phyloP scores from a whole-genome alignment of 2,113 vertebrate species.

The Alexandromys fortis region DNA sequence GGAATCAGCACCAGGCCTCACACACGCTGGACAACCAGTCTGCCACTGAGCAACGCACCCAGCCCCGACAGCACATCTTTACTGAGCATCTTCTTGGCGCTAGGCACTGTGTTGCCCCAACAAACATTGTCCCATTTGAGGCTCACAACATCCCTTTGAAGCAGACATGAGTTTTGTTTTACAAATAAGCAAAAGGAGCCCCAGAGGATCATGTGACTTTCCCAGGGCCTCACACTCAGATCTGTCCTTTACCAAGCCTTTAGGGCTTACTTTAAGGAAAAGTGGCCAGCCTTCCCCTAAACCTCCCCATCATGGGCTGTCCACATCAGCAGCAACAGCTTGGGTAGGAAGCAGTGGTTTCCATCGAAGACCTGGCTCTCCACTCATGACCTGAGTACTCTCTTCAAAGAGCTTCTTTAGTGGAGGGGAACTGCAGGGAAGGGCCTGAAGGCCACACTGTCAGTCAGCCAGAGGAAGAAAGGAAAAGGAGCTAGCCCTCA shows the following conservation, averaged over 20 bases:
- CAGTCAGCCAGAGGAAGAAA: slow-evolving; percentile 32
- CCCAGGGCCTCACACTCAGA: neutral
- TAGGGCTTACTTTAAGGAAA: neutral
- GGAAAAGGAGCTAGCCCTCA: neutral
- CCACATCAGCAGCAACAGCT: neutral
- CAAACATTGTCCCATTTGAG: neutral
- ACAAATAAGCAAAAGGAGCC: slow-evolving; percentile 8
- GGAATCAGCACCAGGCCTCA: neutral
- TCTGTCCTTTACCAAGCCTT: neutral
- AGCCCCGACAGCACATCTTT: neutral
- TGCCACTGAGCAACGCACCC: neutral
- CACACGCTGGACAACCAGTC: neutral
- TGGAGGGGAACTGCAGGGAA: neutral
- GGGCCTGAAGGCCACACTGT: neutral
- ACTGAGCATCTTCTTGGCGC: neutral
- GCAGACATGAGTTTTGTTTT: neutral
- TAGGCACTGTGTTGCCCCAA: neutral
- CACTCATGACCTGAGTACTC: neutral
- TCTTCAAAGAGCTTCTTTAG: neutral
- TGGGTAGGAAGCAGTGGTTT: neutral
- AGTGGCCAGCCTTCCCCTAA: neutral
- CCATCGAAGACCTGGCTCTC: neutral
- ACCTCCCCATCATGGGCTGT: neutral
- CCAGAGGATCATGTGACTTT: slow-evolving; percentile 5
- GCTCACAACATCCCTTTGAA: neutral